These are phyloP conservation scores for Tetragonula carbonaria DNA, from an alignment of 2,888 invertebrate genomes.

Conservation along the genomic window DNA sequence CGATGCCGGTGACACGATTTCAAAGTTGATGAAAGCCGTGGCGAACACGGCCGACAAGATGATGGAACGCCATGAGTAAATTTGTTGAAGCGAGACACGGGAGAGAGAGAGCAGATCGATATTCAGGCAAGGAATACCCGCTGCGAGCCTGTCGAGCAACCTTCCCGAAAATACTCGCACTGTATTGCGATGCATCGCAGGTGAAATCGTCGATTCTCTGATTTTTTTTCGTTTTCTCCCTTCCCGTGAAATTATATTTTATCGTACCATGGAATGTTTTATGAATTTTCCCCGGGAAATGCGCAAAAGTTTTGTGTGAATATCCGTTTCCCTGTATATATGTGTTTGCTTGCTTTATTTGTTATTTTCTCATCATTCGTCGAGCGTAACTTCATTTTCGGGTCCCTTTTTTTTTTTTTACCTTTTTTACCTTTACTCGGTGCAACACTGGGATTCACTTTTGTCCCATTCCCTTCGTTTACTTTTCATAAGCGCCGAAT, in stretches of 20 bases:
- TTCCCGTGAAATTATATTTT: neutral
- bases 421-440: neutral
- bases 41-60: slow-evolving; percentile 33
- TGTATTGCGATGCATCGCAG: neutral
- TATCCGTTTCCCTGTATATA: neutral
- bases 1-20: slow-evolving; percentile 50
- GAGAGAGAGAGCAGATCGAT: slow-evolving; percentile 18
- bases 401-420: neutral
- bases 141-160: neutral
- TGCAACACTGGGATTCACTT: neutral
- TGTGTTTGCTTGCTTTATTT: neutral
- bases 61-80: slow-evolving; percentile 38
- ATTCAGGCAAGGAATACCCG: slow-evolving; percentile 6
- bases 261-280: neutral
- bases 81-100: slow-evolving; percentile 34
- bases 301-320: neutral
- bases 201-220: neutral
- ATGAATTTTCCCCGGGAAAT: neutral
- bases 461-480: slow-evolving; percentile 18
- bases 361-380: neutral
- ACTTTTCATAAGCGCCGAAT: slow-evolving; percentile 37
- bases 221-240: neutral
- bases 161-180: neutral
- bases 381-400: neutral
- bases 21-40: slow-evolving; percentile 48